Evolutionary conservation across 2,797 vertebrate genomes (phyloP).

Genomic region (Dipus sagitta): DNA sequence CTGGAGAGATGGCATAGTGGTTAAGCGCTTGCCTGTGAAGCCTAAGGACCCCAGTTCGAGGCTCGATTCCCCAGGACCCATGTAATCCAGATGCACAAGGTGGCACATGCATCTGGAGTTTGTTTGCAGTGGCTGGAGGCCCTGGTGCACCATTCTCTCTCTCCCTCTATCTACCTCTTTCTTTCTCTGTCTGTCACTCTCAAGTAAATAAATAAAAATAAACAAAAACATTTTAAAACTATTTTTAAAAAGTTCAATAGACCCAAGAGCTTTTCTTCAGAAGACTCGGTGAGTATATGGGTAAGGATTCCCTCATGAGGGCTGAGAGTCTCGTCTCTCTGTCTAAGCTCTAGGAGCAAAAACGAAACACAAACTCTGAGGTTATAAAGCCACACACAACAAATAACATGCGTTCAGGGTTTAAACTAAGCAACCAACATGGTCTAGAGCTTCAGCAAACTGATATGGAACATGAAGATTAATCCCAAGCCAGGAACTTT

Average conservation of each 20-base stretch:
- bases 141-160: too few species aligned
- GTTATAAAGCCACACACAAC: constrained; percentile 4
- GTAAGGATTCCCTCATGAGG: not conserved
- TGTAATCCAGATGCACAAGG: too few species aligned
- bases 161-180: too few species aligned
- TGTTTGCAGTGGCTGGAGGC: too few species aligned
- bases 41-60: too few species aligned
- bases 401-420: not conserved
- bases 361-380: not conserved
- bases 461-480: not conserved
- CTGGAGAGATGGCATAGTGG: too few species aligned
- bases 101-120: too few species aligned
- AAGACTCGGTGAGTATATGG: not conserved
- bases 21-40: too few species aligned
- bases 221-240: too few species aligned
- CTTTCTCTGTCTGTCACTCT: too few species aligned
- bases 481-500: not conserved
- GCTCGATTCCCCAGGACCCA: too few species aligned
- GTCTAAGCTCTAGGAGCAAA: not conserved
- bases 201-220: too few species aligned
- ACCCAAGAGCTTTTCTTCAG: not conserved
- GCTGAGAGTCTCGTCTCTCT: not conserved
- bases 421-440: not conserved
- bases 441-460: not conserved
- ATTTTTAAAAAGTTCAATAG: not conserved